phyloP scores from a whole-genome alignment of 2,888 invertebrate species.

The Drosophila pullipes region DNA sequence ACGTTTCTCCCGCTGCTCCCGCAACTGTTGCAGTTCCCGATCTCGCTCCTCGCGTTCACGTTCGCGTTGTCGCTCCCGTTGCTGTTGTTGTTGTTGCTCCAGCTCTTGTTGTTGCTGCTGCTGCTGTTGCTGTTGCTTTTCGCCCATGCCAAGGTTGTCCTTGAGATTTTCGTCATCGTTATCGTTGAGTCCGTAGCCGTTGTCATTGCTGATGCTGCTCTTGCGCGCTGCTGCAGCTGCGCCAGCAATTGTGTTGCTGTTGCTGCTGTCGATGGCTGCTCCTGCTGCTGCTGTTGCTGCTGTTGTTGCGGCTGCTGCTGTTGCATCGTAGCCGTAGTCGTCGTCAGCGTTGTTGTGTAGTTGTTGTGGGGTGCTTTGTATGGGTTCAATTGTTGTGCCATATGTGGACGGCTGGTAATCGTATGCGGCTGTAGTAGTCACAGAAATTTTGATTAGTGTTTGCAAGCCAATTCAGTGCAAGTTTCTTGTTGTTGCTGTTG shows the following conservation, averaged over 20 bases:
- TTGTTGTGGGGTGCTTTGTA: conserved; percentile 76
- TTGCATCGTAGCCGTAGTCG: conserved; percentile 71
- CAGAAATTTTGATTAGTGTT: conserved; percentile 74
- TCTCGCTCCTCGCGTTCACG: conserved; percentile 62
- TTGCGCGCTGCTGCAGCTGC: conserved; percentile 54
- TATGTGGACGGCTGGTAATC: conserved; percentile 85
- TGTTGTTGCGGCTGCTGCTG: conserved; percentile 31
- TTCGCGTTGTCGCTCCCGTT: conserved; percentile 54
- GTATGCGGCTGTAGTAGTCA: conserved; percentile 82
- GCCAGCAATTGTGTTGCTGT: conserved; percentile 53
- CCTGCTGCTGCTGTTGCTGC: conserved; percentile 37
- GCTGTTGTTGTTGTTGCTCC: conserved; percentile 65
- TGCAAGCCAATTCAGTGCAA: conserved; percentile 59
- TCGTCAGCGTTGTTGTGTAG: conserved; percentile 67
- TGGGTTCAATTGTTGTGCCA: conserved; percentile 81
- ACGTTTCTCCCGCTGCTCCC: conserved; percentile 65
- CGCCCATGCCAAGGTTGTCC: conserved; percentile 84
- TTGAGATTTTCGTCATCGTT: conserved; percentile 85
- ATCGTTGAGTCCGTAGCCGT: conserved; percentile 78
- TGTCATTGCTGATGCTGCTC: conserved; percentile 51
- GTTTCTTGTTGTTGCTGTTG: conserved; percentile 11
- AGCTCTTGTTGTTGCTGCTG: conserved; percentile 52
- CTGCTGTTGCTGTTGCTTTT: conserved; percentile 79
- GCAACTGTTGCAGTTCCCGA: conserved; percentile 54
- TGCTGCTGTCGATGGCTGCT: conserved; percentile 22